phyloP scores from a whole-genome alignment of 2,888 invertebrate species.

The Gasteruption jaculator region DNA sequence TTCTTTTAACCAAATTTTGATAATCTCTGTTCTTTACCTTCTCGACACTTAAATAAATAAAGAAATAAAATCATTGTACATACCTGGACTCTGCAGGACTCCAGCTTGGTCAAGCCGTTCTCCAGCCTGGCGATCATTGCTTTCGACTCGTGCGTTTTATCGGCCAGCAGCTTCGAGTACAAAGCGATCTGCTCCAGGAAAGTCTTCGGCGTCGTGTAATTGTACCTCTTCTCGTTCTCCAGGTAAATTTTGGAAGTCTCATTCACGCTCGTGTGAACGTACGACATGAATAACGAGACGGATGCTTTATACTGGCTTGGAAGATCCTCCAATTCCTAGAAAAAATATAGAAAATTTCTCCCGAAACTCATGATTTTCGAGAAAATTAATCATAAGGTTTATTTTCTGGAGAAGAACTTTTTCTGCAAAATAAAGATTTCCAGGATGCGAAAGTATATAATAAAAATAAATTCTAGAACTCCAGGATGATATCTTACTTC shows the following conservation, averaged over 20 bases:
- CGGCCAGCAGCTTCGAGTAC: constrained; percentile 67
- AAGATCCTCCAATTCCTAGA: constrained; percentile 57
- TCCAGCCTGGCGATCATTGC: constrained; percentile 76
- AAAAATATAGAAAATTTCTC: constrained; percentile 18
- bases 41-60: too few species aligned
- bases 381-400: too few species aligned
- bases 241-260: constrained; percentile 76
- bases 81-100: constrained; percentile 80
- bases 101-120: constrained; percentile 83
- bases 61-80: constrained; percentile 1
- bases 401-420: too few species aligned
- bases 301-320: constrained; percentile 45
- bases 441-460: too few species aligned
- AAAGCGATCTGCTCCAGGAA: constrained; percentile 89
- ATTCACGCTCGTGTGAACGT: constrained; percentile 84
- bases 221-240: constrained; percentile 82
- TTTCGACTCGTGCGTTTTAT: constrained; percentile 66
- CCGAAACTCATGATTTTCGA: too few species aligned
- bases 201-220: constrained; percentile 95
- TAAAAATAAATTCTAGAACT: background rate
- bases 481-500: constrained; percentile 53
- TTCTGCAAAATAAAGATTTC: too few species aligned
- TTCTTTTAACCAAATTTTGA: too few species aligned
- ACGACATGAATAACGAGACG: constrained; percentile 85
- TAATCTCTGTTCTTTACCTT: too few species aligned